These are phyloP conservation scores for Brachionus paranguensis DNA, from an alignment of 1,140 invertebrate species.

Conservation along the genomic window DNA sequence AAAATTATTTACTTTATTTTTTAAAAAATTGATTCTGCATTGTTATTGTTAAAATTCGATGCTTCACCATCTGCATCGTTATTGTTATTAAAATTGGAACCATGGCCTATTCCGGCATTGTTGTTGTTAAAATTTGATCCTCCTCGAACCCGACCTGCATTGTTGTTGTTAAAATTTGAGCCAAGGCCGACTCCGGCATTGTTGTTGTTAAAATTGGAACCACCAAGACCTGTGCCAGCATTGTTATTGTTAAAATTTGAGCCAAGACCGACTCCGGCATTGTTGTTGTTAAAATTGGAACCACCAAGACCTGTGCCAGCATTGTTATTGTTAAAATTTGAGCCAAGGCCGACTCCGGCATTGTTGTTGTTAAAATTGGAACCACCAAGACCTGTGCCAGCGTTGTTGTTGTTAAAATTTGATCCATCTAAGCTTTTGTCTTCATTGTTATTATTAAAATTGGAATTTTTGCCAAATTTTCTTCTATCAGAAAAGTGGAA, in stretches of 20 bases:
- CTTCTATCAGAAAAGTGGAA: not conserved
- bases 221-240: not conserved
- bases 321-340: not conserved
- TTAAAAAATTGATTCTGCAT: not conserved
- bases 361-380: conserved; percentile 36
- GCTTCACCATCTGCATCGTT: not conserved
- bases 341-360: not conserved
- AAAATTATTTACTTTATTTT: too few species aligned
- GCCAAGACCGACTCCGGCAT: not conserved
- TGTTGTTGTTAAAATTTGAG: conserved; percentile 17
- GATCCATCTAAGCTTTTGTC: not conserved
- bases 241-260: conserved; percentile 25
- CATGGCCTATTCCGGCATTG: not conserved
- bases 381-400: too few species aligned
- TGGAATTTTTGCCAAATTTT: not conserved
- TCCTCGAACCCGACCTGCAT: not conserved
- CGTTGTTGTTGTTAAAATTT: conserved; percentile 37
- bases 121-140: conserved; percentile 4
- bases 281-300: conserved; percentile 23
- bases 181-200: not conserved
- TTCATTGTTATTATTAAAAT: conserved; percentile 16
- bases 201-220: not conserved
- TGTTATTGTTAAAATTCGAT: not conserved
- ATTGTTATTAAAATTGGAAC: conserved; percentile 5
- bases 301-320: not conserved